Evolutionary conservation across 2,888 invertebrate genomes (phyloP), one percentile per base, ranked within the genome.

Genomic region (Cistogaster globosa): DNA sequence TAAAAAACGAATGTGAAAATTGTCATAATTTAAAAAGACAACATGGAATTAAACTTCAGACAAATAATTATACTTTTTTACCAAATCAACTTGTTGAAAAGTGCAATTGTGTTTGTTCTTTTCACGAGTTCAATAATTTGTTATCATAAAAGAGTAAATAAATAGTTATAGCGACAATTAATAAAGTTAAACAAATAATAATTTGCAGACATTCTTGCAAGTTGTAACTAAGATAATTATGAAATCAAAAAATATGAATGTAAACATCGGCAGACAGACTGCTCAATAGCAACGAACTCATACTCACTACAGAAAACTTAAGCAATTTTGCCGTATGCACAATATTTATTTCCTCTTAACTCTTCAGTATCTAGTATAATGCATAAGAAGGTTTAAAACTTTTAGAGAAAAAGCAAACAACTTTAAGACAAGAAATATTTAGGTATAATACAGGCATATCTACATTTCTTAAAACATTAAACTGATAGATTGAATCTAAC

Each of bases 401-500:
- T 80, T 84, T 84, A 80, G 80, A 84, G 6, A 32, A 8, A 32
- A 8, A 8, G 6, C 2, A 0, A 32, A 8, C 2, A 76, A 72
- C 80, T 71, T 26, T 26, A 26, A 26, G 26, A 26, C 4, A 26
- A 26, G 4, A 60, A 76, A 45, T 71, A 60, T 77, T 2, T 58
- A n/a, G 16, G n/a, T 45, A 62, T 20, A 26, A 42, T 42, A 14
- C n/a, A 77, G 48, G n/a, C n/a, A n/a, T n/a, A n/a, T n/a, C n/a
- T n/a, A n/a, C n/a, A n/a, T n/a, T n/a, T n/a, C n/a, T n/a, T n/a
- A n/a, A n/a, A n/a, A 67, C 32, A 58, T 45, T 36, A 26, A 63
- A 62, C 5, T 57, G 71, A 79, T 32, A 51, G 36, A 86, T 57
- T 72, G 63, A 32, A 14, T 80, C 45, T 62, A 78, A 48, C 77